Conservation (phyloP, 2,113 vertebrate genomes). For the Pseudopodoces humilis region DNA sequence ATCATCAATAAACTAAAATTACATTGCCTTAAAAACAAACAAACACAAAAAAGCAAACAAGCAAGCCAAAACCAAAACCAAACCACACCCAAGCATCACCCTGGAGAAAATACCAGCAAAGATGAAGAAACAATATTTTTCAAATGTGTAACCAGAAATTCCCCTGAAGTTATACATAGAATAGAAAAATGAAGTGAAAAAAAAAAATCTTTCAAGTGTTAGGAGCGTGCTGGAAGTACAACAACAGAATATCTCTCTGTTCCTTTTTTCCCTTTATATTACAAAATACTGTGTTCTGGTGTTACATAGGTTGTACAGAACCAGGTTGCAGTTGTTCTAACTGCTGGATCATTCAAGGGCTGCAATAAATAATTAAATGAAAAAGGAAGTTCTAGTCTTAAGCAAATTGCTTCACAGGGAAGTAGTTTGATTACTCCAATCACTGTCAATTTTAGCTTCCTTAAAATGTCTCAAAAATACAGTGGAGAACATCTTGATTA, state of each 20-base stretch:
- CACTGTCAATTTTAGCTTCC: slow-evolving; percentile 60
- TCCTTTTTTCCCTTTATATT: neutral
- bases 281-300: neutral
- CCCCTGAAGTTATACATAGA: neutral
- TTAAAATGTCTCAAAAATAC: slow-evolving; percentile 20
- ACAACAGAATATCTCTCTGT: neutral
- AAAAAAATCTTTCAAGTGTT: neutral
- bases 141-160: neutral
- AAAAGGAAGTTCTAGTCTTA: slow-evolving; percentile 34
- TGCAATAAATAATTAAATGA: slow-evolving; percentile 27
- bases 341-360: neutral
- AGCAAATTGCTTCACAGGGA: slow-evolving; percentile 31
- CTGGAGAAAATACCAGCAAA: neutral
- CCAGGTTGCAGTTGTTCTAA: neutral
- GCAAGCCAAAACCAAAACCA: neutral
- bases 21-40: neutral
- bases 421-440: slow-evolving; percentile 45
- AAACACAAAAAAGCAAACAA: neutral
- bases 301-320: neutral
- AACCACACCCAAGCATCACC: neutral
- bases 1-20: neutral
- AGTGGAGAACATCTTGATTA: slow-evolving; percentile 40
- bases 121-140: neutral
- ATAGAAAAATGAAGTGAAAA: neutral
- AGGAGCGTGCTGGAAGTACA: neutral